Conservation (phyloP, 2,113 vertebrate species). For the Tiliqua scincoides region DNA sequence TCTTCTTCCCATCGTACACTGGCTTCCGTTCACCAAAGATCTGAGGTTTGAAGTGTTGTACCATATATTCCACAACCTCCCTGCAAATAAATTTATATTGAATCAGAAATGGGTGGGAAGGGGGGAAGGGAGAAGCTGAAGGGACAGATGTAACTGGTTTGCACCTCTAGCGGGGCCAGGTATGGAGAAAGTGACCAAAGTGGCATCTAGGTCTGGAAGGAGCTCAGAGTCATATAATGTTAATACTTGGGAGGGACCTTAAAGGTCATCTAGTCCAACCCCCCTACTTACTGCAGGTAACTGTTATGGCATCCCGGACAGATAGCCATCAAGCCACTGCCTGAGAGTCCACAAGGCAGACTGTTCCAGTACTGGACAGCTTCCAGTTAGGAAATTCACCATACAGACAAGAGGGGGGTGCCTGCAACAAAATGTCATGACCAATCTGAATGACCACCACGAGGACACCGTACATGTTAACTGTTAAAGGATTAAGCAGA, state of each 20-base stretch:
- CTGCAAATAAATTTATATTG: constrained; percentile 66
- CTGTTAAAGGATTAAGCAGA: too few species aligned
- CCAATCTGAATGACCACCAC: too few species aligned
- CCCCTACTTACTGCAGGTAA: too few species aligned
- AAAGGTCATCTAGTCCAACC: not conserved
- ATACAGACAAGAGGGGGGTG: too few species aligned
- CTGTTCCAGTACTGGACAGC: too few species aligned
- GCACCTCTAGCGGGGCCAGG: not conserved
- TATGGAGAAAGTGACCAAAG: not conserved
- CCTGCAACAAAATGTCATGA: too few species aligned
- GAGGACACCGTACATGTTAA: too few species aligned
- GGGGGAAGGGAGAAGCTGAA: not conserved
- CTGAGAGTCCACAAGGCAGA: too few species aligned
- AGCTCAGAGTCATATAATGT: not conserved
- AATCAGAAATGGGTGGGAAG: not conserved
- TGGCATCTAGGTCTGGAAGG: not conserved
- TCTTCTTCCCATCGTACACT: constrained; percentile 98
- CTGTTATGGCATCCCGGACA: too few species aligned
- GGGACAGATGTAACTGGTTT: not conserved
- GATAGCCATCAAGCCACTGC: too few species aligned
- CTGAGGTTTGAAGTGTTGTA: constrained; percentile 99
- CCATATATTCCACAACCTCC: constrained; percentile 99
- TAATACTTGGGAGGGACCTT: not conserved
- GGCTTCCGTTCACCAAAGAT: constrained; percentile 98
- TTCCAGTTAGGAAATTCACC: too few species aligned